Conservation (phyloP, 2,888 invertebrate species). For the Ecliptopera silaceata region DNA sequence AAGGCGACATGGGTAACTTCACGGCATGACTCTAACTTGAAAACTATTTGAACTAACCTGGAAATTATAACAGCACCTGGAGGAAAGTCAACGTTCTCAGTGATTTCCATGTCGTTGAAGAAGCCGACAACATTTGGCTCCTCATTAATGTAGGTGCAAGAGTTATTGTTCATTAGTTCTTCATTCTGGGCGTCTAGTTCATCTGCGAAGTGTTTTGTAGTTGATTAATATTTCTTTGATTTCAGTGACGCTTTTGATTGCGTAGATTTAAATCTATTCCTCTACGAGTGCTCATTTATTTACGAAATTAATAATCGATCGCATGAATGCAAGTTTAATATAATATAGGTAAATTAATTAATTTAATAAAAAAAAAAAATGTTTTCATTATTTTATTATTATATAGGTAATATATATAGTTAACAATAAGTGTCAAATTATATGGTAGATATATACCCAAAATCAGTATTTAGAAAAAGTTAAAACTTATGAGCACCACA, state of each 20-base stretch:
- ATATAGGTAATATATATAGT: too few relatives aligned
- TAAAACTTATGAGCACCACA: background rate
- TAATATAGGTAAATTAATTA: too few relatives aligned
- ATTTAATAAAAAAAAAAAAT: too few relatives aligned
- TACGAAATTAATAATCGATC: too few relatives aligned
- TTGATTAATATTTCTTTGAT: background rate
- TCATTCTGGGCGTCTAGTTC: constrained; percentile 75
- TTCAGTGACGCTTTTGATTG: background rate
- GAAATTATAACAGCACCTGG: constrained; percentile 87
- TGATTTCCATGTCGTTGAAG: constrained; percentile 90
- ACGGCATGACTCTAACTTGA: background rate
- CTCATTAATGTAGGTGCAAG: constrained; percentile 89
- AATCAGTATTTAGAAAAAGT: background rate
- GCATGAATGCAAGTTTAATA: too few relatives aligned
- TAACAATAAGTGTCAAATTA: too few relatives aligned
- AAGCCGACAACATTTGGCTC: constrained; percentile 92
- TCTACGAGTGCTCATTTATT: too few relatives aligned
- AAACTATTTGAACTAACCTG: constrained; percentile 78
- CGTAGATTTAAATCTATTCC: background rate
- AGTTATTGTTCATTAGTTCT: constrained; percentile 85
- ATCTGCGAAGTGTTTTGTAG: constrained; percentile 51
- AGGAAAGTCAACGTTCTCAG: constrained; percentile 90
- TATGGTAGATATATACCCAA: background rate
- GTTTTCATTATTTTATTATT: too few relatives aligned
- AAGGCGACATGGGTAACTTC: background rate